Conservation (phyloP, 2,797 vertebrate species). For the Pelochelys cantorii region DNA sequence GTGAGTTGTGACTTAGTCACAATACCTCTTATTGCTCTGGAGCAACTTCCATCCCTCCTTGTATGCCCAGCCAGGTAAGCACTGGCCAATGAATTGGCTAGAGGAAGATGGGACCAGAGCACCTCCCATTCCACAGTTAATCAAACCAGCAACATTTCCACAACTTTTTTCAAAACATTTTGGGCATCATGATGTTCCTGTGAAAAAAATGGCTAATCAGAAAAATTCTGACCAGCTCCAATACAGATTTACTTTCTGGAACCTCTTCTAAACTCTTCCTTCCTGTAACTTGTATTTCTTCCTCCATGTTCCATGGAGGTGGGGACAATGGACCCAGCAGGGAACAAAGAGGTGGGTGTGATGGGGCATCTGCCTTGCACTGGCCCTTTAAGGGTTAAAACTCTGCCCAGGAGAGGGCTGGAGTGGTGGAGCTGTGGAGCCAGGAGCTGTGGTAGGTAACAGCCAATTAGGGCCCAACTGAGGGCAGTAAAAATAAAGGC, state of each 20-base stretch:
- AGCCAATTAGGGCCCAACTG: no score
- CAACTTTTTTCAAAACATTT: no score
- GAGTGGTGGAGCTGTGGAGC: no score
- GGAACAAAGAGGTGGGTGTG: slow-evolving; percentile 8
- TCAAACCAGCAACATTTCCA: no score
- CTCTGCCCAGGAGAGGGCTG: no score
- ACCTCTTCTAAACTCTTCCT: neutral
- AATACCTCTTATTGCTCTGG: neutral
- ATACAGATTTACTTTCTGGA: slow-evolving; percentile 5
- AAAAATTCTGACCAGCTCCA: no score
- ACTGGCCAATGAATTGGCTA: neutral
- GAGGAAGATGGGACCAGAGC: neutral
- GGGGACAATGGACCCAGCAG: neutral
- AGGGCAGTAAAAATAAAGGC: no score
- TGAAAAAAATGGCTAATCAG: no score
- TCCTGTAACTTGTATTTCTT: slow-evolving; percentile 16
- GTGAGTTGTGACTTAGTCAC: neutral
- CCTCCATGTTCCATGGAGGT: slow-evolving; percentile 1
- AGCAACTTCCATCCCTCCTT: neutral
- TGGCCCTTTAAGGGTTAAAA: no score
- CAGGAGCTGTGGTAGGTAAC: no score
- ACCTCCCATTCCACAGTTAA: neutral
- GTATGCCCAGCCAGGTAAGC: neutral
- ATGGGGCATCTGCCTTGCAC: no score
- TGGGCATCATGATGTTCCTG: no score